Conservation (phyloP, 92 coral and sea anemone genomes). For the Pocillopora meandrina region DNA sequence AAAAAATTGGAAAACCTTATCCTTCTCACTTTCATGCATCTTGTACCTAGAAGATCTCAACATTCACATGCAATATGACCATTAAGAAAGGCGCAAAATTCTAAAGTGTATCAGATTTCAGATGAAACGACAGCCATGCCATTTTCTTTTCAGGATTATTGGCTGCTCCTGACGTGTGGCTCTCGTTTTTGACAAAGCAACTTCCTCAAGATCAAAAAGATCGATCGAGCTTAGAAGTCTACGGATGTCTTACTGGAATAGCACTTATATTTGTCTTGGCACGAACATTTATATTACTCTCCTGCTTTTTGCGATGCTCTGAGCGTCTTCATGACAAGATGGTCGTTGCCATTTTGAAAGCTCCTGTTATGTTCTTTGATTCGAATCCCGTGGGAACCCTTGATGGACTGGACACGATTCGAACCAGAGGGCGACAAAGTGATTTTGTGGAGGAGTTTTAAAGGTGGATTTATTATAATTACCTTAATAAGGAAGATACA, state of each 20-base stretch:
- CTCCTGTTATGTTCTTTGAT: constrained; percentile 11
- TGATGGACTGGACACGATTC: too few relatives aligned
- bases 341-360: constrained; percentile 10
- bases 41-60: too few relatives aligned
- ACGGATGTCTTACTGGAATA: background rate
- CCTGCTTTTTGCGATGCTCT: background rate
- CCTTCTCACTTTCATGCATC: too few relatives aligned
- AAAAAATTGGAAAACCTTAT: too few relatives aligned
- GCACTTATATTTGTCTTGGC: background rate
- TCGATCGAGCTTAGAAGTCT: background rate
- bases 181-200: background rate
- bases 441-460: too few relatives aligned
- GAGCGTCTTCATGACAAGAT: constrained; percentile 26
- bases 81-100: too few relatives aligned
- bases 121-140: too few relatives aligned
- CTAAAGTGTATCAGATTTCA: too few relatives aligned
- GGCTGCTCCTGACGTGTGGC: constrained; percentile 16
- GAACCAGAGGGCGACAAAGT: too few relatives aligned
- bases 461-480: too few relatives aligned
- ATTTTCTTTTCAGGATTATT: background rate
- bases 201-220: background rate
- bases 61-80: too few relatives aligned
- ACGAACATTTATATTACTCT: background rate
- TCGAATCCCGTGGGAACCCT: background rate
- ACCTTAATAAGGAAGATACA: too few relatives aligned